A percentile compares a stretch with the other conserved stretches of the same genome.
Evolutionary conservation across 2,113 vertebrate genomes (phyloP).

Genomic region (Albula goreensis): DNA sequence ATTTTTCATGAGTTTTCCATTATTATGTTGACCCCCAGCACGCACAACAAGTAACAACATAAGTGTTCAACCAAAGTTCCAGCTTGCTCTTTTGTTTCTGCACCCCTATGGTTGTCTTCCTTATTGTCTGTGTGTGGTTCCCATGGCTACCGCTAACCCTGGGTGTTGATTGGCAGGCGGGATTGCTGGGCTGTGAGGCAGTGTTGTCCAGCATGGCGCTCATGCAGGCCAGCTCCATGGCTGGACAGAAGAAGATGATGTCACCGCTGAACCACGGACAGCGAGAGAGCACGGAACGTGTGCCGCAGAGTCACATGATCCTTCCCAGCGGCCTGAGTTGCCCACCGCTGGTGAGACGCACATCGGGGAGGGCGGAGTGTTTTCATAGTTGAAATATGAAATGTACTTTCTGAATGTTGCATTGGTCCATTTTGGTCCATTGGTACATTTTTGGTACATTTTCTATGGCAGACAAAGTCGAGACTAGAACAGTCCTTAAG

Average conservation of each 20-base stretch:
- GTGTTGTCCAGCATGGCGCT: constrained; percentile 78
- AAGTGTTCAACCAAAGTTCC: neutral
- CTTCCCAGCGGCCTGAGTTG: constrained; percentile 66
- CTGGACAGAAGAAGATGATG: constrained; percentile 74
- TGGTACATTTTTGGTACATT: neutral
- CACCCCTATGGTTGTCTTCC: neutral
- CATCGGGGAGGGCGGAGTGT: neutral
- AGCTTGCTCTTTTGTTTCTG: neutral
- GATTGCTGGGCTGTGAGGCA: constrained; percentile 76
- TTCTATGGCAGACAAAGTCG: neutral
- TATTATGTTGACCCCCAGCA: too few species aligned
- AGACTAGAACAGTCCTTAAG: neutral
- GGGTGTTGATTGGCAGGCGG: constrained; percentile 58
- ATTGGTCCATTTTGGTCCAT: neutral
- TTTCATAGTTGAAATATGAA: neutral
- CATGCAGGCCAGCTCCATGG: constrained; percentile 76
- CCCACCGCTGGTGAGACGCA: constrained; percentile 68
- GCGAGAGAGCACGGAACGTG: constrained; percentile 55
- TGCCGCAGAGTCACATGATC: constrained; percentile 64
- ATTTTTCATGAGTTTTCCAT: too few species aligned
- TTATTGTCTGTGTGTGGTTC: neutral
- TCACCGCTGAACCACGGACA: constrained; percentile 66
- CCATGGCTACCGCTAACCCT: neutral
- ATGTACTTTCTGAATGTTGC: neutral
- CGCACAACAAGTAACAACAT: too few species aligned